phyloP scores from a whole-genome alignment of 2,113 vertebrate species.

The Tor tambroides region DNA sequence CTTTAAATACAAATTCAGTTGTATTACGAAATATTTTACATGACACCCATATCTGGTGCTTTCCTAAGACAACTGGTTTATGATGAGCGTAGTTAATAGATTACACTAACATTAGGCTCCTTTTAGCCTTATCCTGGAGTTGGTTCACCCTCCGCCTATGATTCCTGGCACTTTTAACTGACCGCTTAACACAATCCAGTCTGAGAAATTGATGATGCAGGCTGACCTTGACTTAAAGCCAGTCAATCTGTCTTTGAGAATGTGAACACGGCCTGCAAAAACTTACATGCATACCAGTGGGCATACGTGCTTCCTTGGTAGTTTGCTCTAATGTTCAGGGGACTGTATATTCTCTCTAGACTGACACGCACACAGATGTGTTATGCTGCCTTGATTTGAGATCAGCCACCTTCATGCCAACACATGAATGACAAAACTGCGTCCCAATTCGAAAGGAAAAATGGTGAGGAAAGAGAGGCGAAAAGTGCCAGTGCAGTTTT shows the following conservation, averaged over 20 bases:
- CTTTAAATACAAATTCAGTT: too few relatives aligned
- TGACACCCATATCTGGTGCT: too few relatives aligned
- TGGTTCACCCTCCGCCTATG: too few relatives aligned
- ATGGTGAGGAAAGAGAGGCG: not conserved
- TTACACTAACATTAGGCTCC: too few relatives aligned
- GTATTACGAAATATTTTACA: too few relatives aligned
- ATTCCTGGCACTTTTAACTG: not conserved
- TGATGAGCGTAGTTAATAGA: too few relatives aligned
- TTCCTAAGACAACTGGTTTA: too few relatives aligned
- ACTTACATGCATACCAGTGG: constrained; percentile 65
- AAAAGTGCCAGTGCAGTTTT: not conserved
- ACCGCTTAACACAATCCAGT: constrained; percentile 36
- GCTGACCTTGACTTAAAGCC: constrained; percentile 60
- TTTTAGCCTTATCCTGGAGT: too few relatives aligned
- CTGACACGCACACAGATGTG: constrained; percentile 35
- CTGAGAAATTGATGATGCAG: constrained; percentile 30
- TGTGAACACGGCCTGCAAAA: constrained; percentile 67
- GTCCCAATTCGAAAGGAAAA: not conserved
- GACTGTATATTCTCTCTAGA: constrained; percentile 11
- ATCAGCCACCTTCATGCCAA: not conserved
- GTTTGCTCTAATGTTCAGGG: constrained; percentile 23
- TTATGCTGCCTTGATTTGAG: not conserved
- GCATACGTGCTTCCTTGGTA: constrained; percentile 62
- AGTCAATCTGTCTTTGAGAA: constrained; percentile 61
- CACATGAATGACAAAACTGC: not conserved